A percentile compares a stretch with the other conserved stretches of the same genome.
phyloP scores from a whole-genome alignment of 2,797 vertebrate genomes.

The Pseudocheirus occidentalis region DNA sequence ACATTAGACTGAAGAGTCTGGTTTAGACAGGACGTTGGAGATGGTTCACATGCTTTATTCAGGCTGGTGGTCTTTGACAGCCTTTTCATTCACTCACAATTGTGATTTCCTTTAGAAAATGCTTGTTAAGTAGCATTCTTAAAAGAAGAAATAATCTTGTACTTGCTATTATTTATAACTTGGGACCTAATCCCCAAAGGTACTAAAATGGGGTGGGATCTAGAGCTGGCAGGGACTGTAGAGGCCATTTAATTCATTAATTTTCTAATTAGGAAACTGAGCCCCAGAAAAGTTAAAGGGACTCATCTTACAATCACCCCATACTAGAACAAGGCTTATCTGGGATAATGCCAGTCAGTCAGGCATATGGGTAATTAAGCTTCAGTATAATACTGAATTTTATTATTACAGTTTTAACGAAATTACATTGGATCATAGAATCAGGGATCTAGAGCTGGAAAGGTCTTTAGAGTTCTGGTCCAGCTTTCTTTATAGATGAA shows the following conservation, averaged over 20 bases:
- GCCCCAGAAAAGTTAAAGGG: not conserved
- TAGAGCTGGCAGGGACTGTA: not conserved
- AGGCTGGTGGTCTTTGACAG: conserved; percentile 38
- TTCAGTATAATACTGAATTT: not conserved
- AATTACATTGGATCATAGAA: no score
- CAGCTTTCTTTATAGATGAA: not conserved
- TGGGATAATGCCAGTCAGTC: no score
- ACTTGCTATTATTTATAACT: conserved; percentile 42
- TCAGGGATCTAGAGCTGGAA: not conserved
- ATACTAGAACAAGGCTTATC: no score
- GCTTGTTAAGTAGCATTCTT: conserved; percentile 57
- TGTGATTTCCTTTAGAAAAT: conserved; percentile 58
- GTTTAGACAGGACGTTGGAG: conserved; percentile 50
- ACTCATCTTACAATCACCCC: not conserved
- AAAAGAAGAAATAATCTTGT: conserved; percentile 44
- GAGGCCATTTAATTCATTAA: not conserved
- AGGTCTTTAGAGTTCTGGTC: not conserved
- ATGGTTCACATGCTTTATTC: conserved; percentile 49
- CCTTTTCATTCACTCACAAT: conserved; percentile 51
- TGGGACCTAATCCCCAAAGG: not conserved
- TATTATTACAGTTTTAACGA: no score
- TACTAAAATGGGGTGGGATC: not conserved
- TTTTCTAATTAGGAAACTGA: not conserved
- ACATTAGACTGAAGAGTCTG: conserved; percentile 12
- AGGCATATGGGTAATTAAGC: conserved; percentile 21